Base-by-base conservation (phyloP, 2,113 vertebrate genomes). In the Emydocephalus ijimae region DNA sequence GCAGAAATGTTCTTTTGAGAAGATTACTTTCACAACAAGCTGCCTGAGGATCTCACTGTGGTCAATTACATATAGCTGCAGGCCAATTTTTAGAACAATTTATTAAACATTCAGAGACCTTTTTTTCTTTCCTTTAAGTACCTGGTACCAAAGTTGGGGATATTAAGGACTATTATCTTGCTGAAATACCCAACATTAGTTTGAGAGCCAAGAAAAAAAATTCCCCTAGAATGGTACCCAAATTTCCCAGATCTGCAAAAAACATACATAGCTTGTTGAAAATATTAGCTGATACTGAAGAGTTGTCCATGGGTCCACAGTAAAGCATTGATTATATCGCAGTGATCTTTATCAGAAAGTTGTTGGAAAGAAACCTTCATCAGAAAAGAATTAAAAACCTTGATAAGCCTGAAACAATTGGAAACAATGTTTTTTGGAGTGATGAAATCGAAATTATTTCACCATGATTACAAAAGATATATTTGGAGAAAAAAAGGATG, bases 51-150 rank as follows among this genome's bases (percentile, higher is more conserved):
- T 48, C 59, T 48, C 7, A 59, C 39, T 43, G 12, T 48, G 26
- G 39, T 29, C 39, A 48, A 50, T 57, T 34, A 43, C 23, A 43
- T 56, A 52, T 48, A 91, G 92, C 94, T 94, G 39, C 0, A 34
- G 52, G 94, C 95, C 94, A 94, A 94, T 94, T 52, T 64, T 57
- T 23, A 1, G 69, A 91, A 90, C 92, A 57, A 5, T 61, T 94
- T 92, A 90, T 50, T 87, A 26, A 18, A 26, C 86, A 52, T 29
- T 57, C 21, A 56, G 91, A 81, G 8, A 39, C 0, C 34, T 4
- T 43, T 81, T 81, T 81, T 81, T 39, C 69, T 39, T 74, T 39
- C 34, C 14, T 81, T 34, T 39, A 81, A 81, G 18, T 20, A 81
- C 15, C 69, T 39, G 15, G 20, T 39, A 39, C n/a, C 34, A 7